These are phyloP conservation scores for Cyanistes caeruleus DNA, from an alignment of 2,113 vertebrate species.

Conservation along the genomic window DNA sequence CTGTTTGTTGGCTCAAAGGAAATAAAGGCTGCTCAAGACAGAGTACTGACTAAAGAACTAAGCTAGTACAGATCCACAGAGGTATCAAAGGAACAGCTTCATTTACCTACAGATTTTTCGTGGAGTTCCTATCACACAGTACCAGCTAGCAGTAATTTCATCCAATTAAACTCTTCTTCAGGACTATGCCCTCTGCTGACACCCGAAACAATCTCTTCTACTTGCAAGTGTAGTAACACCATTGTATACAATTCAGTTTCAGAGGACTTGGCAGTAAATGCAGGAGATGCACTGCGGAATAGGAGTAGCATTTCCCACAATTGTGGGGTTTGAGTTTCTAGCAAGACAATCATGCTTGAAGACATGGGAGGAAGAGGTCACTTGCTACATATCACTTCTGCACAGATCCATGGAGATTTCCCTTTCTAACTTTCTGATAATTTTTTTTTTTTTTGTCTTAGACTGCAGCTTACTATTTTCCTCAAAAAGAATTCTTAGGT, in stretches of 20 bases:
- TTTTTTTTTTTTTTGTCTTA: not conserved
- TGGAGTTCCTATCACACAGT: not conserved
- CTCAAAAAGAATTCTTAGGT: not conserved
- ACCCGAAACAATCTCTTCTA: not conserved
- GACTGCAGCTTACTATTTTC: not conserved
- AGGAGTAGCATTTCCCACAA: accelerated
- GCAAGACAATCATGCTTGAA: not conserved
- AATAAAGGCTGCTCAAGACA: not conserved
- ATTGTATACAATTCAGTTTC: not conserved
- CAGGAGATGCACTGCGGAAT: not conserved
- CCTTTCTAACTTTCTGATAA: not conserved
- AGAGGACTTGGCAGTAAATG: not conserved
- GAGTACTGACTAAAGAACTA: not conserved
- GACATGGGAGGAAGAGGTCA: not conserved
- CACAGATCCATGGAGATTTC: not conserved
- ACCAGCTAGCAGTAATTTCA: not conserved
- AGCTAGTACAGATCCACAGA: not conserved
- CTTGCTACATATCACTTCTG: not conserved
- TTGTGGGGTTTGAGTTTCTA: not conserved
- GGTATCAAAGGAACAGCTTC: not conserved
- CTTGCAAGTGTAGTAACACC: not conserved
- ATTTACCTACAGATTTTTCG: not conserved
- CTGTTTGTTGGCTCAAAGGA: not conserved
- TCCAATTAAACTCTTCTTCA: not conserved
- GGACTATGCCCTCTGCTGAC: not conserved